Conservation (phyloP, 1,140 invertebrate genomes). For the Pseudomyrmex flavicornis region DNA sequence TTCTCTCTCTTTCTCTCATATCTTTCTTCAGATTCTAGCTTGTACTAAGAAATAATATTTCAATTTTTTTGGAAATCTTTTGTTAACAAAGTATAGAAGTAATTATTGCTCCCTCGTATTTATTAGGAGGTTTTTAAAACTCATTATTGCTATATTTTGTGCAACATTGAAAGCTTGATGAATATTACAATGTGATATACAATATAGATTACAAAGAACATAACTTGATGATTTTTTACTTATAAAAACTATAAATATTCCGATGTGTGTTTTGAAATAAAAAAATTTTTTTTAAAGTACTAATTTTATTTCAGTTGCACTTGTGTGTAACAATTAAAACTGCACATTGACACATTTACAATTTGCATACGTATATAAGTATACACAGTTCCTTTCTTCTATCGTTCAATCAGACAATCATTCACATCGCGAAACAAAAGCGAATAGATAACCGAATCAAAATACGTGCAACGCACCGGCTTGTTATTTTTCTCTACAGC, state of each 20-base stretch:
- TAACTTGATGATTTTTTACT: background rate
- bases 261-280: background rate
- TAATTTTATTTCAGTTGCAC: background rate
- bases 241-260: too few relatives aligned
- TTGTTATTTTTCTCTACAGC: conserved; percentile 26
- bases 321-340: background rate
- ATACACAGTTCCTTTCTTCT: background rate
- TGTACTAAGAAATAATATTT: background rate
- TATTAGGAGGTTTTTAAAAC: background rate
- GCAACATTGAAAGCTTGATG: background rate
- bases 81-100: background rate
- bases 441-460: conserved; percentile 18
- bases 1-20: background rate
- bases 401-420: background rate
- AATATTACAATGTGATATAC: background rate
- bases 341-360: background rate
- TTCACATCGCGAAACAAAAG: background rate
- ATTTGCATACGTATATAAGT: background rate
- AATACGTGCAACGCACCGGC: background rate
- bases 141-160: background rate
- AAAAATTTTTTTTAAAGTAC: background rate
- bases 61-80: background rate
- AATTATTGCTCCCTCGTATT: background rate
- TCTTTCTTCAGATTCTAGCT: conserved; percentile 9
- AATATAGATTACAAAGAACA: background rate